Percentiles rank a stretch among this genome's conserved stretches.
Evolutionary conservation across 2,888 invertebrate species (phyloP).

Genomic region (Pyrrhia umbra): DNA sequence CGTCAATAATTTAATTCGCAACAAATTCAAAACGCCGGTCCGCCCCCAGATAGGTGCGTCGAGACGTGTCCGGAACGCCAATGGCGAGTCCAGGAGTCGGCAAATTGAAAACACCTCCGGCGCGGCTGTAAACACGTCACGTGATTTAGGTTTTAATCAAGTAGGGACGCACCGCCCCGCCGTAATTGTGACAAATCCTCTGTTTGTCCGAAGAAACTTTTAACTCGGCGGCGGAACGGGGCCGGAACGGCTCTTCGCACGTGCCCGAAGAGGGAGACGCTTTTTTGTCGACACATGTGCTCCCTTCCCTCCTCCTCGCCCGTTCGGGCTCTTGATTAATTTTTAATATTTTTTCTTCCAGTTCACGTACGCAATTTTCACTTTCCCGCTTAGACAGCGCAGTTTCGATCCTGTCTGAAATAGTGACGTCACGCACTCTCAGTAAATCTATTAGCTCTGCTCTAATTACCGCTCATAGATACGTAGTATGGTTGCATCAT

Average conservation of each 20-base stretch:
- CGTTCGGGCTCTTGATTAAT: constrained; percentile 85
- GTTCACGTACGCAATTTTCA: constrained; percentile 90
- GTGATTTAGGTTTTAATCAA: constrained; percentile 91
- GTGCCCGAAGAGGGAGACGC: constrained; percentile 85
- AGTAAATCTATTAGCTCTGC: constrained; percentile 73
- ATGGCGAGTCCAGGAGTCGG: constrained; percentile 86
- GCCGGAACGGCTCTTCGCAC: constrained; percentile 87
- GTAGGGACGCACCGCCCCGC: constrained; percentile 88
- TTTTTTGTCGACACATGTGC: constrained; percentile 90
- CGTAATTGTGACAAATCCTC: constrained; percentile 91
- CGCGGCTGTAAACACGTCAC: constrained; percentile 90
- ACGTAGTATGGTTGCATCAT: constrained; percentile 66
- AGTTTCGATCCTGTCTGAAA: constrained; percentile 67
- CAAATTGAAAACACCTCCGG: constrained; percentile 90
- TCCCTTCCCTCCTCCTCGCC: constrained; percentile 70
- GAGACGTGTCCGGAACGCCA: constrained; percentile 89
- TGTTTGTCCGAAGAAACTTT: constrained; percentile 90
- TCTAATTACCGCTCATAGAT: constrained; percentile 51
- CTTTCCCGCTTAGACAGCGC: constrained; percentile 82
- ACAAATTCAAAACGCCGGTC: constrained; percentile 88
- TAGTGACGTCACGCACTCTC: constrained; percentile 69
- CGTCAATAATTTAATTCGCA: constrained; percentile 90
- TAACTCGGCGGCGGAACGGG: constrained; percentile 86
- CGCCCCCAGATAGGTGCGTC: constrained; percentile 86
- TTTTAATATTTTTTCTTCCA: constrained; percentile 90